Evolutionary conservation across 2,113 vertebrate genomes (phyloP).

Genomic region (Campylorhamphus procurvoides): DNA sequence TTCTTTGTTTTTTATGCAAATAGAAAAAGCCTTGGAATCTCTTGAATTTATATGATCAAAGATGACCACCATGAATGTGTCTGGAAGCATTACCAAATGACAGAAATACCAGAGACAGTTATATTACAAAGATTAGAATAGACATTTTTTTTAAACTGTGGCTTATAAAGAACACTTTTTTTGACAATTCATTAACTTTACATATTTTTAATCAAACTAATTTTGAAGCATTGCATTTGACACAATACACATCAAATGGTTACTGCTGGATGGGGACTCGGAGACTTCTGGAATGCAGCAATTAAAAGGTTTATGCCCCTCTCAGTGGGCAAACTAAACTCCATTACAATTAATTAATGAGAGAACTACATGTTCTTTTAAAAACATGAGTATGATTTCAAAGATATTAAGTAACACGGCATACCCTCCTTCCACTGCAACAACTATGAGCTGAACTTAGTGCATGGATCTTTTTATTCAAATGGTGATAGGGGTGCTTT

Average conservation of each 20-base stretch:
- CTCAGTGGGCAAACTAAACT: conserved; percentile 25
- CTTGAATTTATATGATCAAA: conserved; percentile 68
- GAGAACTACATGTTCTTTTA: conserved; percentile 1
- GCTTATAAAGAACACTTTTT: background rate
- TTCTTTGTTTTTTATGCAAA: conserved; percentile 69
- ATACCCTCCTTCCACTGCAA: background rate
- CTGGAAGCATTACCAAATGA: conserved; percentile 59
- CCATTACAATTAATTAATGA: conserved; percentile 16
- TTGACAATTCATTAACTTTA: conserved; percentile 37
- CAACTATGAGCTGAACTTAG: background rate
- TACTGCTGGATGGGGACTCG: background rate
- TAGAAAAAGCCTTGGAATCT: conserved; percentile 54
- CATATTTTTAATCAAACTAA: conserved; percentile 25
- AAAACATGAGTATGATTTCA: background rate
- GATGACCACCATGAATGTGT: conserved; percentile 58
- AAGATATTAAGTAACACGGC: background rate
- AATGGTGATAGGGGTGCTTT: background rate
- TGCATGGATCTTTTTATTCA: background rate
- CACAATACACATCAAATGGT: conserved; percentile 8
- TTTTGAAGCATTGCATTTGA: conserved; percentile 14
- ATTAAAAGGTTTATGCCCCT: conserved; percentile 35
- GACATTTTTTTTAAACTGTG: conserved; percentile 10
- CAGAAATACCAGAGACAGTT: conserved; percentile 37
- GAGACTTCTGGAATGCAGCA: conserved; percentile 14
- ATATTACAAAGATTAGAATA: conserved; percentile 29